Base-by-base conservation (phyloP, 2,797 vertebrate genomes). In the Bradypodion ventrale region DNA sequence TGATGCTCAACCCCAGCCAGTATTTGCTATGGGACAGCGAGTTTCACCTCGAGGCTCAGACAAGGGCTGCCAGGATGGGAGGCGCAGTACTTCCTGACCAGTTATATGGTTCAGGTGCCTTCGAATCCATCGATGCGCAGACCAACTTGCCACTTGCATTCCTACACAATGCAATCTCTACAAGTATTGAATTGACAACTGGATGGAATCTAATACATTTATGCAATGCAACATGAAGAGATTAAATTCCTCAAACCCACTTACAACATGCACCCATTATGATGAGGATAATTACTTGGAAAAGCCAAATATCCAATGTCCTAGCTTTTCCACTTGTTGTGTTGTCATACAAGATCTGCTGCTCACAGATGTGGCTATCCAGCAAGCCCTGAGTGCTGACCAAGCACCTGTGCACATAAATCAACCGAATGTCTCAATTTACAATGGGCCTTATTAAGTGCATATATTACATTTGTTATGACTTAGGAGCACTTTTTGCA, bases 391-490 rank as follows among this genome's bases (percentile, higher is more conserved):
- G 32, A 85, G 79, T 62, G 79, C 40, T 84, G 86, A 84, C 88
- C 73, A 88, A 73, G 76, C 15, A 84, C 23, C 79, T 84, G 32
- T 65, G 25, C 84, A 69, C 83, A 83, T 92, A 88, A 92, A 91
- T 92, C 77, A 92, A 29, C 84, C 23, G 79, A 88, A 84, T 56
- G 7, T 84, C 29, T 60, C 19, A 84, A 83, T 90, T 88, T 89
- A 78, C 37, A 65, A 74, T 86, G 78, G 70, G 29, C 6, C 3
- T 88, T 63, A 83, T 89, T 85, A 77, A 79, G 74, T 89, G 82
- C 83, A 82, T 74, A 78, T 79, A 37, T 42, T 73, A 65, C 63
- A 86, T 80, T 60, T n/a, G 82, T 75, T 3, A 84, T 72, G 42
- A 90, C 85, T 86, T 83, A 85, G 40, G 84, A 83, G 42, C 85